Percentiles rank a stretch among this genome's conserved stretches.
These are phyloP conservation scores for Patagioenas fasciata DNA, from an alignment of 2,113 vertebrate species.

Conservation along the genomic window DNA sequence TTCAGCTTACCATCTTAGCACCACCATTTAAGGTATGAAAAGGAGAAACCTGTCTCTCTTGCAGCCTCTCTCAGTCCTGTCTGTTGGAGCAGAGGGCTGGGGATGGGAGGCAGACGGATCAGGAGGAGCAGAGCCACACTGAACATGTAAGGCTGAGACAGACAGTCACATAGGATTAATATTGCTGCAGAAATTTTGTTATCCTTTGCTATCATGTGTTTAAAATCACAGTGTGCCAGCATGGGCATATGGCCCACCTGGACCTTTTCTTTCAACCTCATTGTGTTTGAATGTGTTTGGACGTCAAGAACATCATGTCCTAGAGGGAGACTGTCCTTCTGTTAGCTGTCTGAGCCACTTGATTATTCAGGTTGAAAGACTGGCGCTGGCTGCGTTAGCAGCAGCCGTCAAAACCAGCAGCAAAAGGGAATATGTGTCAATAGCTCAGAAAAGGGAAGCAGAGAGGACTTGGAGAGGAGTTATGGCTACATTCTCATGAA, in stretches of 20 bases:
- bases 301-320: neutral
- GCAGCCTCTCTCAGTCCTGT: neutral
- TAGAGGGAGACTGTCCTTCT: constrained; percentile 8
- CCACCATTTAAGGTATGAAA: neutral
- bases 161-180: neutral
- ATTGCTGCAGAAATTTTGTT: neutral
- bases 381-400: constrained; percentile 5
- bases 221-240: neutral
- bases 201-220: neutral
- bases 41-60: neutral
- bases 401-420: neutral
- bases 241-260: neutral
- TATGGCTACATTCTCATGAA: neutral
- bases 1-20: neutral
- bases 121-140: neutral
- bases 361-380: constrained; percentile 11
- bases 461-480: neutral
- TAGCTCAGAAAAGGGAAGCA: constrained; percentile 19
- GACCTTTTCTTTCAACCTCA: neutral
- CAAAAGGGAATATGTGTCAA: neutral
- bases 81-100: neutral
- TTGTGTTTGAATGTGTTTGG: neutral
- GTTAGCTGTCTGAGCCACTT: constrained; percentile 18
- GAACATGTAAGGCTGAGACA: neutral
- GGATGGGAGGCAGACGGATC: neutral